Evolutionary conservation across 2,113 vertebrate genomes (phyloP), one percentile per base, ranked within the genome.

Genomic region (Eublepharis macularius): DNA sequence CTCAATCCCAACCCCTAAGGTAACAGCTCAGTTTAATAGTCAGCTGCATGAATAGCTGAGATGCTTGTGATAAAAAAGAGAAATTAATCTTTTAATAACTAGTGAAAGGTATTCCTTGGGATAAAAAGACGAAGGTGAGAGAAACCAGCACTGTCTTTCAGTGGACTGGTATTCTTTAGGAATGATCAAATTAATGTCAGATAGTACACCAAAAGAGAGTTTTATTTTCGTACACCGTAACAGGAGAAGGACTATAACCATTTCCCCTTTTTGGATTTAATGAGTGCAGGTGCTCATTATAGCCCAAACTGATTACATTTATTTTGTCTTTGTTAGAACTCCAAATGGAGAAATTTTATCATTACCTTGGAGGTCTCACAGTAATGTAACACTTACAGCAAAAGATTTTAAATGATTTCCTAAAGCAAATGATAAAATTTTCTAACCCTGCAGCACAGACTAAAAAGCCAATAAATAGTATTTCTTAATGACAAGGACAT

Each of bases 221-320:
- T 69, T 43, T 91, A 92, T 43, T 91, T 93, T 89, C 89, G 89
- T 80, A 89, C 69, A 41, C 47, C 87, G n/a, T 90, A 87, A 60
- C 26, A 87, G 75, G 63, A 90, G 60, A 1, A 92, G 4, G 17
- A 39, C 83, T 86, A 88, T 89, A 86, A 26, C 11, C 29, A 66
- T 79, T 93, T 93, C 91, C 45, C 75, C 82, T 85, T 82, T 66
- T 76, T 88, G 63, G 26, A 90, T 86, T 91, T 91, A 85, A 81
- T 76, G 8, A 70, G 88, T 83, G 93, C 89, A 92, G 91, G 75
- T 92, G 68, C 89, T 92, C 88, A 93, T 93, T 92, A 89, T 26
- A 93, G 17, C 43, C 84, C 17, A 49, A 88, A 36, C 45, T 85
- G 85, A 94, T 94, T 95, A 76, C 6, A 79, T 86, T 95, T 89